Evolutionary conservation across 2,113 vertebrate genomes (phyloP), one percentile per base, ranked within the genome.

Genomic region (Cyanistes caeruleus): DNA sequence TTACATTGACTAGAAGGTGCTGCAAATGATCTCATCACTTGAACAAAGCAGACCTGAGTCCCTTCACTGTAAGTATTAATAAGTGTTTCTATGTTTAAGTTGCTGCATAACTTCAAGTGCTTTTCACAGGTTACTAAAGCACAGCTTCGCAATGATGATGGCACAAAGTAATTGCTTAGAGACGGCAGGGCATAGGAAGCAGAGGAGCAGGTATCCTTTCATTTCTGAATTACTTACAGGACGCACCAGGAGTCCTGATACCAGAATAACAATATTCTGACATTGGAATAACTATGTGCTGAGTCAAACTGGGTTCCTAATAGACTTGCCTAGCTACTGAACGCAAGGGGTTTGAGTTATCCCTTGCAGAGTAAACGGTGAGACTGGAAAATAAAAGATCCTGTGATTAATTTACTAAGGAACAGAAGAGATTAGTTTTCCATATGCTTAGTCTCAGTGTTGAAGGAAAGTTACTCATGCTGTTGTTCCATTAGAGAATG

Each of bases 381-480:
- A 91, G 79, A 62, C 63, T 52, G 60, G 74, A 95, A 93, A 97
- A 95, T 77, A 93, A 93, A 93, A 91, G 60, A 83, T 84, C 82
- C 28, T 83, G 89, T 95, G 89, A 95, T 95, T 95, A 93, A 97
- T 95, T 96, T 96, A 84, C 86, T 93, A 82, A 88, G 79, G 88
- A 96, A 93, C 63, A 94, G 86, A 90, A 87, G 53, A 87, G 62
- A 94, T 92, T 93, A 4, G 84, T 97, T 96, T 95, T 94, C 75
- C 56, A 31, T 79, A 83, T 89, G 73, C 89, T 93, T 91, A 76
- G 85, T 80, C 69, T 96, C 17, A 3, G 56, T 94, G 87, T 94
- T 96, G 59, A 73, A 84, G 70, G 51, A 78, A 96, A 95, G 94
- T 93, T 89, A 87, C 65, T 96, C 37, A 5, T 81, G 70, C 46